Base-by-base conservation (phyloP, 2,797 vertebrate genomes). In the Pristis pectinata region DNA sequence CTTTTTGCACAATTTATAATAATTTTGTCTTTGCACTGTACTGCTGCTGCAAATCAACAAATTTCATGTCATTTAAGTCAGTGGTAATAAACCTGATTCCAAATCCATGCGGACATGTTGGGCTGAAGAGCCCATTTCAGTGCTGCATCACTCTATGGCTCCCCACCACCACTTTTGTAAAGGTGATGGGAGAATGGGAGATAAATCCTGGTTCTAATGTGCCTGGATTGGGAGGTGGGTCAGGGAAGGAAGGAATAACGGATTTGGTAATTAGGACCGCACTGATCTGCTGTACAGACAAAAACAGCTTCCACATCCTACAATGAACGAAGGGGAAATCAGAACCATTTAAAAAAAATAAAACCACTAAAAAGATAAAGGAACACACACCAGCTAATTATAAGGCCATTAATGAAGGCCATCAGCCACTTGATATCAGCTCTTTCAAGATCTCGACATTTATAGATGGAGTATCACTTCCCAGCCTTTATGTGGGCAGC, bases 401-500 rank as follows among this genome's bases (percentile, higher is more conserved):
- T 74, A 93, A 53, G 13, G 41, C 92, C 44, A 74, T 74, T 93
- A 93, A 74, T 53, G 67, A 93, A 74, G 44, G 67, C 92, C 41
- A 74, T 93, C 67, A 93, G 61, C 91, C 22, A 93, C 91, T 93
- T 64, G 2, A 22, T 72, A 61, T 93, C 92, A 93, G 92, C 72
- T 74, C 44, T 74, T 93, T 93, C 92, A 93, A 70, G 41, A 74
- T 34, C 67, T 34, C 13, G 41, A 93, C 91, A 93, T 95, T 95
- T 95, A 95, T 94, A 74, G 95, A 94, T 95, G 64, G 34, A 77
- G 80, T 93, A 67, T 77, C 94, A 91, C 77, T 95, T 95, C 95
- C 95, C 95, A 95, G 95, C 95, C 95, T 95, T 95, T 95, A 96
- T 96, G 95, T 95, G 95, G 96, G 95, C 95, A 95, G 94, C 94